Evolutionary conservation across 2,888 invertebrate species (phyloP), one percentile per base, ranked within the genome.

Genomic region (Sthenelais limicola): DNA sequence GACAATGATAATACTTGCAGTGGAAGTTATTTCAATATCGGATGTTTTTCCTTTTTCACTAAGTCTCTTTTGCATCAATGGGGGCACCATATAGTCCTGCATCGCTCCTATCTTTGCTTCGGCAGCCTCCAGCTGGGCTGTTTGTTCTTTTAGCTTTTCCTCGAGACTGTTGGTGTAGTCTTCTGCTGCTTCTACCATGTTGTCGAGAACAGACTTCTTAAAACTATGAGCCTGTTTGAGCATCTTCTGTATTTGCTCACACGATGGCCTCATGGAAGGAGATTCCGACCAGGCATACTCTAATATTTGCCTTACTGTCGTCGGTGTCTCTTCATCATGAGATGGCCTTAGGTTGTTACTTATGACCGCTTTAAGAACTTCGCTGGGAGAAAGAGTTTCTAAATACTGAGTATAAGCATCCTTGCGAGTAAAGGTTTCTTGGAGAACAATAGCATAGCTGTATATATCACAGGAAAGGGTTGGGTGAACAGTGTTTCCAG

Each of bases 131-230:
- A 71, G 43, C 26, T 58, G 18, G 38, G 30, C 43, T 9, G 43
- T n/a, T 7, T 32, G 47, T n/a, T 26, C 12, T 0, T 80, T 77
- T 0, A 84, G 73, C 47, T 80, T 78, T 7, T 80, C 81, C 69
- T 85, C 84, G 30, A 85, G 76, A 56, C 79, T 78, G 4, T 48
- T 33, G 0, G 82, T 80, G 74, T 84, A 83, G 26, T 80, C 78
- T 67, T 86, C 85, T 76, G 85, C 81, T 7, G 83, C 80, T 32
- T 82, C 81, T 74, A 86, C 82, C 80, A 86, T 84, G 47, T 80
- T 80, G 74, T 86, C 86, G 24, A 86, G 67, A 12, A 86, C 78
- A 4, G 83, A 82, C 69, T 78, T 4, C 72, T 54, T 5, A 76
- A 49, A 1, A 82, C 82, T 9, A 79, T 81, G 47, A 79, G 58